These are phyloP conservation scores for Echinops telfairi DNA, from an alignment of 2,113 vertebrate genomes.

Conservation along the genomic window DNA sequence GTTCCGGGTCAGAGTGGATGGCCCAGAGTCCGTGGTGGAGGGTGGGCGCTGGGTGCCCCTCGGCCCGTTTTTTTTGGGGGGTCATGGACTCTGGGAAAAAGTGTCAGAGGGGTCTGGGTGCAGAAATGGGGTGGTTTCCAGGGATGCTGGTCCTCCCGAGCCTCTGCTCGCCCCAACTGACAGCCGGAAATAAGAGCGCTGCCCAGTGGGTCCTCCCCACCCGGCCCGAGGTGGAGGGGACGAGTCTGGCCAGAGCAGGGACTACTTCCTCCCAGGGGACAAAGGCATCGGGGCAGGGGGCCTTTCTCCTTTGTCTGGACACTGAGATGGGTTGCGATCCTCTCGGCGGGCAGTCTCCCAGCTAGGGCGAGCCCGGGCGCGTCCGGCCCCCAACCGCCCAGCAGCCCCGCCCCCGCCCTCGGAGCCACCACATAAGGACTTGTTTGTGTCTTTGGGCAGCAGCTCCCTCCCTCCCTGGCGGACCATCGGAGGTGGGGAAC, in stretches of 20 bases:
- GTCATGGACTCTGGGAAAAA: too few relatives aligned
- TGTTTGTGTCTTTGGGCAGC: constrained; percentile 70
- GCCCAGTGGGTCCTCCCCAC: not conserved
- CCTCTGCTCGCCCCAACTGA: constrained; percentile 9
- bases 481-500: not conserved
- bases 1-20: too few relatives aligned
- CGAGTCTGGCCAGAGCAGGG: not conserved
- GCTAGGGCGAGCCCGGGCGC: not conserved
- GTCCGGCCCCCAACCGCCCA: not conserved
- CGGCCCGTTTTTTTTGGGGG: too few relatives aligned
- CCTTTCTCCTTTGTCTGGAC: not conserved
- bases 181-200: not conserved
- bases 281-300: not conserved
- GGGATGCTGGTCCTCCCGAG: not conserved
- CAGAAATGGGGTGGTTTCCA: not conserved
- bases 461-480: not conserved
- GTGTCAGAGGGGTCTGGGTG: not conserved
- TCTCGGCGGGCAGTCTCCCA: not conserved
- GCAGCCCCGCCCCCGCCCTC: not conserved
- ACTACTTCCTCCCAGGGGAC: not conserved
- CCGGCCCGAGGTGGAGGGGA: not conserved
- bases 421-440: constrained; percentile 79
- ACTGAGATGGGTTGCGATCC: not conserved
- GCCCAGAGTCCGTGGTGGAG: too few relatives aligned
- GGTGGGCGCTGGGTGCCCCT: too few relatives aligned